phyloP scores from a whole-genome alignment of 2,888 invertebrate genomes.

The Synanthedon vespiformis region DNA sequence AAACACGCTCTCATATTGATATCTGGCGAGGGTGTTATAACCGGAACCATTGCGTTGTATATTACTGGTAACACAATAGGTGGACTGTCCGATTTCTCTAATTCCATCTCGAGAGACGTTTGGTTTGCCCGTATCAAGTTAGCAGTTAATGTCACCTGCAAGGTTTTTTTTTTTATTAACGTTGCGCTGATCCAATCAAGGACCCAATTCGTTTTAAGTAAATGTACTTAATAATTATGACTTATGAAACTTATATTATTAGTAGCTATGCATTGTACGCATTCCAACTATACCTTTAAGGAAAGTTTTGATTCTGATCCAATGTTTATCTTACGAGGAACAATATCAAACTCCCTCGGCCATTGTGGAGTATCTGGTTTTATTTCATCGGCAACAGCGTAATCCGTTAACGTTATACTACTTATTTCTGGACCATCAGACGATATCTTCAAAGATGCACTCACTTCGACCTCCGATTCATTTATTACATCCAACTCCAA shows the following conservation, averaged over 20 bases:
- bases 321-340: slow-evolving; percentile 56
- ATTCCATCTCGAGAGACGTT: slow-evolving; percentile 59
- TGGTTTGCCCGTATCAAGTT: slow-evolving; percentile 59
- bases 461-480: slow-evolving; percentile 66
- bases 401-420: slow-evolving; percentile 56
- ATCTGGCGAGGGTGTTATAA: slow-evolving; percentile 55
- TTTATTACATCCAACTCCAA: slow-evolving; percentile 63
- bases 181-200: too few relatives aligned
- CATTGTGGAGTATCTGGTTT: slow-evolving; percentile 51
- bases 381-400: slow-evolving; percentile 36
- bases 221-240: too few relatives aligned
- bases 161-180: background rate
- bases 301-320: slow-evolving; percentile 48
- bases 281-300: slow-evolving; percentile 28
- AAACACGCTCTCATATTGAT: slow-evolving; percentile 71
- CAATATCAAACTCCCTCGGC: slow-evolving; percentile 68
- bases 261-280: too few relatives aligned
- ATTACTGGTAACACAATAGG: slow-evolving; percentile 63
- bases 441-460: slow-evolving; percentile 54
- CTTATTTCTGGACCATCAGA: slow-evolving; percentile 69
- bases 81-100: slow-evolving; percentile 70
- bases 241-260: too few relatives aligned
- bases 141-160: slow-evolving; percentile 68
- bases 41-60: slow-evolving; percentile 63
- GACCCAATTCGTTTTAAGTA: too few relatives aligned